Evolutionary conservation across 92 coral and sea anemone genomes (phyloP).

Genomic region (Heteractis magnifica): DNA sequence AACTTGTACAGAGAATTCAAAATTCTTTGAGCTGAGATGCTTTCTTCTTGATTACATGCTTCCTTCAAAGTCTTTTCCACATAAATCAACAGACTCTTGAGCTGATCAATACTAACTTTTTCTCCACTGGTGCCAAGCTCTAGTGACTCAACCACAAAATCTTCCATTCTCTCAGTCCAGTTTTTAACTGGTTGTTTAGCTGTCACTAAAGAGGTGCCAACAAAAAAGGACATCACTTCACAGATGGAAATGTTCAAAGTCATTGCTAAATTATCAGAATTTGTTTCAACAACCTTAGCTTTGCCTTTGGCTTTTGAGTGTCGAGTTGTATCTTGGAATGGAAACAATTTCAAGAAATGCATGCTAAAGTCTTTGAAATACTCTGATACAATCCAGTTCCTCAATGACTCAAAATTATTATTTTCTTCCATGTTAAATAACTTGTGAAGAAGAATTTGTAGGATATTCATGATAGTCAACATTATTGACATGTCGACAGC

Average conservation of each 20-base stretch:
- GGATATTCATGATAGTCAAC: conserved; percentile 63
- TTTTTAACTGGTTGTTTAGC: conserved; percentile 6
- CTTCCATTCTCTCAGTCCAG: conserved; percentile 47
- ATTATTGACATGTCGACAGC: conserved; percentile 48
- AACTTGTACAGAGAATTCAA: conserved; percentile 50
- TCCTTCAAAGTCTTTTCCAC: conserved; percentile 39
- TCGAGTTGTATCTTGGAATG: conserved; percentile 38
- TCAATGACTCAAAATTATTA: neutral
- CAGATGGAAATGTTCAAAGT: conserved; percentile 61
- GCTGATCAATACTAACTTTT: conserved; percentile 47
- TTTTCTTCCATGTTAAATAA: conserved; percentile 24
- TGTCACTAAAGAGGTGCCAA: conserved; percentile 13
- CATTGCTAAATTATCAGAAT: conserved; percentile 13
- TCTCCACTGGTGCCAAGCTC: conserved; percentile 31
- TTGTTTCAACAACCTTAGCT: conserved; percentile 29
- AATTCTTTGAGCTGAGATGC: conserved; percentile 30
- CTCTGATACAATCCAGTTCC: conserved; percentile 27
- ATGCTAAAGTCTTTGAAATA: conserved; percentile 61
- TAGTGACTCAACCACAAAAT: conserved; percentile 53
- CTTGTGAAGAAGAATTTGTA: conserved; percentile 59
- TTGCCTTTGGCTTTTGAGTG: conserved; percentile 52
- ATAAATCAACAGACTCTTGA: conserved; percentile 52
- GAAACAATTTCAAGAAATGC: conserved; percentile 79
- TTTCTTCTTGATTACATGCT: neutral
- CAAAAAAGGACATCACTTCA: conserved; percentile 62